Evolutionary conservation across 2,888 invertebrate species (phyloP), one percentile per base, ranked within the genome.

Genomic region (Drosophila eohydei): DNA sequence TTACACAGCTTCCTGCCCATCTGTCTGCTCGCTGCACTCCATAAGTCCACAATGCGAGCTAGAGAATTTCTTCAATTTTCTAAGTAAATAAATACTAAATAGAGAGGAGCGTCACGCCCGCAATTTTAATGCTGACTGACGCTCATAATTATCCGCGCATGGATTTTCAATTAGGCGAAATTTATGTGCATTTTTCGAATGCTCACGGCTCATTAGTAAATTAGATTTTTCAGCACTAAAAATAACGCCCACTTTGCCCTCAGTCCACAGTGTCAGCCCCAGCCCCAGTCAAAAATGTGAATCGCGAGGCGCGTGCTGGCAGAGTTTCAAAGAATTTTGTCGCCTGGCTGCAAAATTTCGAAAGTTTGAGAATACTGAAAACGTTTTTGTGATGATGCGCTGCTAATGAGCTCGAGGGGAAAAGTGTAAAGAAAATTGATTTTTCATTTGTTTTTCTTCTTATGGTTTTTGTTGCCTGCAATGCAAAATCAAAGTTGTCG

Each of bases 151-250:
- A 81, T 83, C 60, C 89, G 81, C 81, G 78, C 88, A 89, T 87
- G 76, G 80, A 71, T 84, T 81, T 90, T 89, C 85, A 90, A 87
- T 87, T 90, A 77, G 70, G 78, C 90, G 75, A 83, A 87, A 90
- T 90, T 90, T 86, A 90, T 90, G 89, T 80, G 84, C 74, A 81
- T 86, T 86, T 90, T 83, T 63, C 57, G 70, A 82, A 85, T 84
- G 71, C 89, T 72, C 76, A 89, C 63, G 90, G 88, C 84, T 89
- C 90, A 89, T 85, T 89, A 85, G 90, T 89, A 85, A 89, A 89
- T 63, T 80, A 69, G 57, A 80, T 76, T 71, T 80, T 74, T 72
- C 57, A 63, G 62, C 61, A 73, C 88, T 85, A 82, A 85, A 85
- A 88, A 85, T 89, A 87, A 61, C 69, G 65, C 51, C 52, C 66